Base-by-base conservation (phyloP, 2,113 vertebrate genomes). In the Halichoeres trimaculatus region DNA sequence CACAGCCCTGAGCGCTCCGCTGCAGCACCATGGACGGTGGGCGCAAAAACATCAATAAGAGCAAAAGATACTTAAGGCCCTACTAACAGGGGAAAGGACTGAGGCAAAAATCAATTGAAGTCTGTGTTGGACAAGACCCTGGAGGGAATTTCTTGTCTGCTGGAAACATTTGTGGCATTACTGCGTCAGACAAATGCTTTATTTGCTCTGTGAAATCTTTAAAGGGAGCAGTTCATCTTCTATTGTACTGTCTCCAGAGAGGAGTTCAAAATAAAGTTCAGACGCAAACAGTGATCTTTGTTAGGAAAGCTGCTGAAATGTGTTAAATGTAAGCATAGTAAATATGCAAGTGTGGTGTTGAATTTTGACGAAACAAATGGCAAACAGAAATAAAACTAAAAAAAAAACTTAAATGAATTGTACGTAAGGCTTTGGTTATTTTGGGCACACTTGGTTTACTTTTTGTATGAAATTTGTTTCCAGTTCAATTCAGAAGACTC, bases 11-110 rank as follows among this genome's bases (percentile, higher is more conserved):
- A 13, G 40, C 17, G 43, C 38, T 54, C 41, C 11, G 41, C 52
- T 55, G 47, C 48, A 75, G 57, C 36, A 41, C 53, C 51, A 43
- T 5, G 10, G 59, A 54, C 63, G 54, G n/a, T 2, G n/a, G 12
- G 20, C 3, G 14, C 23, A 58, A 9, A 47, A 20, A 48, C 59
- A 48, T 65, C 24, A 60, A 80, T 24, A 8, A 13, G 13, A 58
- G 36, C 10, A 16, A 38, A n/a, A 54, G n/a, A 74, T 36, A 74
- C 50, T 62, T 35, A 66, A 62, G 35, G 40, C n/a, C 67, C 63
- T 26, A 45, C 45, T 48, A 64, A 76, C 57, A 80, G 41, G 35
- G 45, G 10, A 35, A 10, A 1, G 40, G 53, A 45, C 57, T 40
- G 8, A 59, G 75, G 22, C 7, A 59, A 60, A 38, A 76, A 65